These are phyloP conservation scores for Miniopterus natalensis DNA, from an alignment of 2,113 vertebrate species.

Conservation along the genomic window DNA sequence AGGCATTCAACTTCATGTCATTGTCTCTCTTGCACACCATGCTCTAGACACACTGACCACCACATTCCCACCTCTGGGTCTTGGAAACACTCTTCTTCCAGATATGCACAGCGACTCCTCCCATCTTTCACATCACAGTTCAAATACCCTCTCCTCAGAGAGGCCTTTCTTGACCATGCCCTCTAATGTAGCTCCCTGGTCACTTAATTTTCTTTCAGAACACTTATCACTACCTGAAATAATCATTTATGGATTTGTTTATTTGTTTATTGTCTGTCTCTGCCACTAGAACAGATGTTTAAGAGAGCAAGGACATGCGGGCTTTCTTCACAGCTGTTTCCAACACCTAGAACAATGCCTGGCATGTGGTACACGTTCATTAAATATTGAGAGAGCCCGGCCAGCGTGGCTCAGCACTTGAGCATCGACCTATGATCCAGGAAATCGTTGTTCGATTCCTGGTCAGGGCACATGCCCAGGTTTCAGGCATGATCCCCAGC, in stretches of 20 bases:
- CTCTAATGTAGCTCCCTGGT: neutral
- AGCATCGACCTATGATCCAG: too few relatives aligned
- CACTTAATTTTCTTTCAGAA: neutral
- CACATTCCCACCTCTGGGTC: neutral
- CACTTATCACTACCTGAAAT: neutral
- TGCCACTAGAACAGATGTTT: neutral
- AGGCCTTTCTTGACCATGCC: neutral
- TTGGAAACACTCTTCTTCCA: neutral
- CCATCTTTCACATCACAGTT: neutral
- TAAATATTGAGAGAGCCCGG: neutral
- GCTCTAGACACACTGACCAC: neutral
- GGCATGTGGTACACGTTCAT: neutral
- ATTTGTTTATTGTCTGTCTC: neutral
- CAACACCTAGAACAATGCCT: neutral
- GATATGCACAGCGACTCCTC: neutral
- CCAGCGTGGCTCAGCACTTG: too few relatives aligned
- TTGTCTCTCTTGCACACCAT: neutral
- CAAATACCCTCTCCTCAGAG: neutral
- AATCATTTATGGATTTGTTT: neutral
- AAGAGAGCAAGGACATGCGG: neutral
- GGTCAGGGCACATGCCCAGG: too few relatives aligned
- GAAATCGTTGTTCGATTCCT: too few relatives aligned
- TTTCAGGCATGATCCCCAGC: too few relatives aligned
- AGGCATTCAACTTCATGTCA: neutral
- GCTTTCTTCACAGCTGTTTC: conserved; percentile 4